These are phyloP conservation scores for Thyatira batis DNA, from an alignment of 2,888 invertebrate species.

Conservation along the genomic window DNA sequence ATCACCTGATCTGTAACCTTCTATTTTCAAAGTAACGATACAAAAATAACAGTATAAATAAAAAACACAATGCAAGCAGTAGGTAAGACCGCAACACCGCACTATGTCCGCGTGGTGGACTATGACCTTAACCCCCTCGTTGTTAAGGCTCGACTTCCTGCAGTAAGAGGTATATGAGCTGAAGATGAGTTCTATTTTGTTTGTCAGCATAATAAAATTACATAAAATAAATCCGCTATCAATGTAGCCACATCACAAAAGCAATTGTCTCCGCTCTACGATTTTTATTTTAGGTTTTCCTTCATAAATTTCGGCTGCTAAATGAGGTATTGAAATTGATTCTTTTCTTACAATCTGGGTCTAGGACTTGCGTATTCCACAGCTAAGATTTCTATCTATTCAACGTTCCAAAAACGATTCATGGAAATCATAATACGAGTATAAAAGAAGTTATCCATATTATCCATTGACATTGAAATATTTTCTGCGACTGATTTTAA, in stretches of 20 bases:
- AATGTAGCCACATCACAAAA: background rate
- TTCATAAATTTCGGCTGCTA: slow-evolving; percentile 8
- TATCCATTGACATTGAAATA: background rate
- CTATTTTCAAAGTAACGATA: too few species aligned
- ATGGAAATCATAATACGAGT: background rate
- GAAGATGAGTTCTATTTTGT: background rate
- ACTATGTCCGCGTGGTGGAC: too few species aligned
- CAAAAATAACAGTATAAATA: too few species aligned
- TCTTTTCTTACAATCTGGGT: slow-evolving; percentile 1
- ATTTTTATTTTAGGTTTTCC: slow-evolving; percentile 9
- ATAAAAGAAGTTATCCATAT: background rate
- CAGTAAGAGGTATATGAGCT: too few species aligned
- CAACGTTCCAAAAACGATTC: background rate
- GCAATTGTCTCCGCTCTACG: slow-evolving; percentile 1
- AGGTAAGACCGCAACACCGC: too few species aligned
- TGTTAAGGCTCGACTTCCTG: too few species aligned
- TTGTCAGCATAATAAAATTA: background rate
- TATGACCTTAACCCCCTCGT: too few species aligned
- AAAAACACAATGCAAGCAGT: too few species aligned
- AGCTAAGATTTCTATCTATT: background rate
- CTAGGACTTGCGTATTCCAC: slow-evolving; percentile 1
- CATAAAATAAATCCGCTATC: background rate
- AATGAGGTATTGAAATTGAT: slow-evolving; percentile 3
- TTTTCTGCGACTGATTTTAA: background rate
- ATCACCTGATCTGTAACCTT: too few species aligned